Base-by-base conservation (phyloP, 2,113 vertebrate genomes). In the Ictidomys tridecemlineatus region DNA sequence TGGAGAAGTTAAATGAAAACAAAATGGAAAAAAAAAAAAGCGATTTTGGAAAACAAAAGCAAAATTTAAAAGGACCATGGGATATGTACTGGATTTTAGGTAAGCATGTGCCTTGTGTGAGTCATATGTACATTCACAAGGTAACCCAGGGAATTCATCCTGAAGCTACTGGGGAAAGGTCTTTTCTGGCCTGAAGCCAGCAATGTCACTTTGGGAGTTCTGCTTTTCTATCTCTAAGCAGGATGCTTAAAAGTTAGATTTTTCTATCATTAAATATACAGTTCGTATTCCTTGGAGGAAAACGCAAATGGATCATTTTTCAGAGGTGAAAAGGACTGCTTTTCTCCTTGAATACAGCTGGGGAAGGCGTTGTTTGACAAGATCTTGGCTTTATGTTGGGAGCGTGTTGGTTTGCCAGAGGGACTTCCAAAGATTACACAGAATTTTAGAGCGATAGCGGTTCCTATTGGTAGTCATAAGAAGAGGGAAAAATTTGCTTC, bases 331-430 rank as follows among this genome's bases (percentile, higher is more conserved):
- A 93, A 86, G 18, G 24, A 78, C 7, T 58, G 22, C 14, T 79
- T 93, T 86, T 37, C 53, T 92, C 7, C 74, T 93, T 63, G 67
- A 93, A 76, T 65, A 76, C 58, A 45, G 28, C 39, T 65, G 37
- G 5, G 20, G 26, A 77, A 78, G 20, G 9, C 18, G n/a, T 96
- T 18, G 10, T 48, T 85, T 92, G 83, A 97, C 34, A 96, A 92
- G 70, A 90, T 80, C 80, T 80, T 91, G 61, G 42, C 72, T 94
- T 77, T 67, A 93, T 69, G 94, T 85, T 83, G 70, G 51, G 45
- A 87, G 32, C 39, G 20, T 95, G 85, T 79, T 93, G 67, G 70
- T 88, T 96, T 95, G 87, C 65, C 51, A 92, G 85, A 90, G 76
- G 13, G 91, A 88, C n/a, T 93, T 92, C 89, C 20, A 96, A 91